These are phyloP conservation scores for Carassius carassius DNA, from an alignment of 2,113 vertebrate genomes.

Conservation along the genomic window DNA sequence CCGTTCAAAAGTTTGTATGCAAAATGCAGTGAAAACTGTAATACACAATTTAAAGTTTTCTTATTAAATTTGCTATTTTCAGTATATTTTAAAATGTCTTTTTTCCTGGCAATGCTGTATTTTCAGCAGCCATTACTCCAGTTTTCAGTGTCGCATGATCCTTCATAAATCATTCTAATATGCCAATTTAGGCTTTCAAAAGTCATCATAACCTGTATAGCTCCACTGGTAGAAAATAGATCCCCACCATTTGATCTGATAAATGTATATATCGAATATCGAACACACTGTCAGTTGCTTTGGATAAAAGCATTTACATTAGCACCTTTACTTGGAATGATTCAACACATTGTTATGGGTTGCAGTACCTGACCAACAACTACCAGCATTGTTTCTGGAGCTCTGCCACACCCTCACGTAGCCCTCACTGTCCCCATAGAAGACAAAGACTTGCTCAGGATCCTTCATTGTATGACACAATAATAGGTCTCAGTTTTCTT, in stretches of 20 bases:
- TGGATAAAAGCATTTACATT: not conserved
- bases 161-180: not conserved
- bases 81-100: too few species aligned
- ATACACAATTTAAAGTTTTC: too few species aligned
- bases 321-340: not conserved
- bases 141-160: not conserved
- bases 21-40: too few species aligned
- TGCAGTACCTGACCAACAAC: conserved; percentile 20
- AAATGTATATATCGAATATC: not conserved
- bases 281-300: not conserved
- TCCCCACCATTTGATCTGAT: not conserved
- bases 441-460: not conserved
- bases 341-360: not conserved
- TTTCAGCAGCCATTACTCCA: not conserved
- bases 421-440: conserved; percentile 2
- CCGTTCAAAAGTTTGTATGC: too few species aligned
- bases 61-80: too few species aligned
- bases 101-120: not conserved
- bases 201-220: too few species aligned
- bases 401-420: conserved; percentile 19
- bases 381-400: not conserved
- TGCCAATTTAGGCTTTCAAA: not conserved
- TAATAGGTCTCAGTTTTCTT: conserved; percentile 12
- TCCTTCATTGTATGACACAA: conserved; percentile 17
- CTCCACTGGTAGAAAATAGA: not conserved